Base-by-base conservation (phyloP, 2,888 invertebrate species). In the Hydraecia micacea region DNA sequence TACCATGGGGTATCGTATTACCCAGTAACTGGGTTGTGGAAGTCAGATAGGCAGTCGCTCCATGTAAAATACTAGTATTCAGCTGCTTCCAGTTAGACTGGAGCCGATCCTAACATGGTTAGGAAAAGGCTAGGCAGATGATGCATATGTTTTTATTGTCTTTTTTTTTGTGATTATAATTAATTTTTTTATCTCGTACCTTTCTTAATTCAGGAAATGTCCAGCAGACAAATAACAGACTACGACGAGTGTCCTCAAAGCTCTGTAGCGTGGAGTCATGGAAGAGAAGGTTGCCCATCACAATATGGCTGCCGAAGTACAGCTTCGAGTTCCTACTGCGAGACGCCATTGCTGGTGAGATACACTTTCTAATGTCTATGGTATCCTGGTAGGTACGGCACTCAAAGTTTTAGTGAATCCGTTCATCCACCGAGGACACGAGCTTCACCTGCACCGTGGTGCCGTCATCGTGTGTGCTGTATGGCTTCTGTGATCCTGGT, bases 261-360 rank as follows among this genome's bases (percentile, higher is more conserved):
- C 93, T 97, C 6, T 97, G 97, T 90, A 95, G 95, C 77, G 79
- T 93, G 32, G 92, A 96, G 63, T 96, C 97, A 0, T 93, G 97
- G 89, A 94, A 95, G 76, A 95, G 95, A 80, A 94, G 97, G 79
- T 87, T 98, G 46, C 99, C 99, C 1, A 97, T 98, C 84, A 92
- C 97, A 9, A 95, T 95, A 91, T 99, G 99, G 99, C 93, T 98
- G 79, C 98, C 98, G 0, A 95, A 96, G 21, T 99, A 99, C 95
- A 97, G 97, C 84, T 91, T 97, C 65, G 96, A 97, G 73, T 97
- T 97, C 91, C 93, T 98, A 28, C 91, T 98, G 67, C 97, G 98
- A 80, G 99, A 99, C 92, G 93, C 98, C 78, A 97, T 99, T 75
- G 99, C 99, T 39, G 99, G 99, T 89, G 93, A 92, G 90, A 81